Percentiles rank a stretch among this genome's conserved stretches.
These are phyloP conservation scores for Mobula birostris DNA, from an alignment of 2,113 vertebrate species.

Conservation along the genomic window DNA sequence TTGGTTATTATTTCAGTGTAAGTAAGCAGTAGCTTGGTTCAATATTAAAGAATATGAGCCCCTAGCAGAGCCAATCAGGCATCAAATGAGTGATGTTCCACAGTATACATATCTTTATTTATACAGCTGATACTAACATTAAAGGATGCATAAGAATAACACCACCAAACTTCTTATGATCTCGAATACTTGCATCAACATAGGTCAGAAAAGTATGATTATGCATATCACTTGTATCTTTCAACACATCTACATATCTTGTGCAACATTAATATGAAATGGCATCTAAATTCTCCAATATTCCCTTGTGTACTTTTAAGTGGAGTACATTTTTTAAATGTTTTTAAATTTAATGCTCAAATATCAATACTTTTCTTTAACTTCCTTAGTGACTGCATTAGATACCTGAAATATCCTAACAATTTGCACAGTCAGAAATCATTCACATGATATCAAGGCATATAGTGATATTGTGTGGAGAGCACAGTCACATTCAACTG, in stretches of 20 bases:
- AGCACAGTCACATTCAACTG: not conserved
- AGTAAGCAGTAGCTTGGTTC: not conserved
- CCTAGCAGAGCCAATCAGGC: not conserved
- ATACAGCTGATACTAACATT: slow-evolving; percentile 3
- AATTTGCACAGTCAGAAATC: not conserved
- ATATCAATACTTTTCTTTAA: not conserved
- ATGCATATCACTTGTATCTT: not conserved
- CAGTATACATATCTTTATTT: not conserved
- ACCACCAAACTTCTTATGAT: not conserved
- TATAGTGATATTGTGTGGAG: not conserved
- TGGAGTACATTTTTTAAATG: not conserved
- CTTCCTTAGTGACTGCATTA: not conserved
- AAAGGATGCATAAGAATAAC: not conserved
- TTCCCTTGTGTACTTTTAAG: not conserved
- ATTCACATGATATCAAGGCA: not conserved
- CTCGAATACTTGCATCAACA: not conserved
- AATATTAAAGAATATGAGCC: not conserved
- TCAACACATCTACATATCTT: not conserved
- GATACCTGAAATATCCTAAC: not conserved
- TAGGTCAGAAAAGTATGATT: not conserved
- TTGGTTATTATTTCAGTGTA: not conserved
- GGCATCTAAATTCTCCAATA: not conserved
- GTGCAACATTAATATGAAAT: not conserved
- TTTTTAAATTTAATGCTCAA: slow-evolving; percentile 4
- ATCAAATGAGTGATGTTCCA: not conserved